Evolutionary conservation across 2,797 vertebrate species (phyloP).

Genomic region (Takifugu ocellatus): DNA sequence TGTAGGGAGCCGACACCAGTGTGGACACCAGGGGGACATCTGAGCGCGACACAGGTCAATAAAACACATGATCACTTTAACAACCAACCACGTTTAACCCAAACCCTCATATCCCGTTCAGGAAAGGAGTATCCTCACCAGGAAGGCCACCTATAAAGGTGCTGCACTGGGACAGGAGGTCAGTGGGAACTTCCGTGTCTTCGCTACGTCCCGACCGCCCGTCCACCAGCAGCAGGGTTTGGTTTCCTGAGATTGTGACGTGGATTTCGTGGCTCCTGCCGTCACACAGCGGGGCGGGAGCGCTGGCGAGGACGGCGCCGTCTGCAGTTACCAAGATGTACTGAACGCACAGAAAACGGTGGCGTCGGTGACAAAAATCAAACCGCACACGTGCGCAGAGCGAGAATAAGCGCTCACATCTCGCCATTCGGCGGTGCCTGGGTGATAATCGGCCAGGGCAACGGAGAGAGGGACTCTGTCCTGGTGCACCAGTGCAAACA

Average conservation of each 20-base stretch:
- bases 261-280: conserved; percentile 82
- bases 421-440: conserved; percentile 80
- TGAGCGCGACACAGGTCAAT: conserved; percentile 54
- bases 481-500: conserved; percentile 85
- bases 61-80: neutral
- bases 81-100: too few species aligned
- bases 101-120: neutral
- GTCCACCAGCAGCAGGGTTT: conserved; percentile 80
- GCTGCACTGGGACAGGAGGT: conserved; percentile 75
- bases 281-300: conserved; percentile 82
- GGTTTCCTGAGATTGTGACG: conserved; percentile 73
- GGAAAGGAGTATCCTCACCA: conserved; percentile 69
- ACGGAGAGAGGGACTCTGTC: conserved; percentile 85
- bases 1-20: conserved; percentile 87
- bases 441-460: conserved; percentile 86
- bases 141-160: conserved; percentile 91
- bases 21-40: conserved; percentile 87
- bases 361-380: conserved; percentile 3
- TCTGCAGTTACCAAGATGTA: conserved; percentile 83
- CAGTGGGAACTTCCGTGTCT: conserved; percentile 65
- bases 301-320: conserved; percentile 76
- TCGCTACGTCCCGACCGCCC: conserved; percentile 74
- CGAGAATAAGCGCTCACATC: conserved; percentile 76
- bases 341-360: conserved; percentile 62
- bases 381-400: neutral